Evolutionary conservation across 2,797 vertebrate species (phyloP), one percentile per base, ranked within the genome.

Genomic region (Darevskia nairensis): DNA sequence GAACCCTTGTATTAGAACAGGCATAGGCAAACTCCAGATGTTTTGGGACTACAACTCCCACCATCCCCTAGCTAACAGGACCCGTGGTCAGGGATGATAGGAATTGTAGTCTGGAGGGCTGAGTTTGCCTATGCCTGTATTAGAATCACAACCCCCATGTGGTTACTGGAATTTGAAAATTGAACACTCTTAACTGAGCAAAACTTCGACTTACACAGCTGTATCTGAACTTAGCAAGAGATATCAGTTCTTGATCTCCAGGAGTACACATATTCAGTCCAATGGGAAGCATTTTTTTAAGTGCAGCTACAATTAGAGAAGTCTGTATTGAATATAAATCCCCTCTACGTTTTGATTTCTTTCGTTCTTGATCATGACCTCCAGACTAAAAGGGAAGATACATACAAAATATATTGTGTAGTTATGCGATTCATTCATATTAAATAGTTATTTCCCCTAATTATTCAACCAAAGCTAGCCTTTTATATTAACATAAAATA

Each of bases 241-340:
- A 98, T 93, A 99, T 99, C 92, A 99, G 98, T 94, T 99, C 98
- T 97, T 99, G 99, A 95, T 99, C 99, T 15, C 99, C 99, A 0
- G 99, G 99, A 0, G 98, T 99, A 77, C 99, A 99, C 99, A 99
- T 99, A 95, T 99, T 99, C 95, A 99, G 97, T 78, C 99, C 99
- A 66, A 99, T 99, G n/a, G 99, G 99, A 94, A 99, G 96, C 98
- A 99, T 99, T 96, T 99, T 99, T 97, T 99, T 99, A 95, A 99
- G 97, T 1, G 98, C 98, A 0, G 99, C 98, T 91, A 99, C 99
- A 75, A 99, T 99, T 92, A 99, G 96, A 1, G 99, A 99, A 8
- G 99, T 99, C 96, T 99, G 99, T 95, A 99, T 97, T 69, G 99
- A 99, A 93, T 99, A 99, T 89, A 99, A 97, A 95, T 99, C 99